Base-by-base conservation (phyloP, 2,797 vertebrate species). In the Miichthys miiuy region DNA sequence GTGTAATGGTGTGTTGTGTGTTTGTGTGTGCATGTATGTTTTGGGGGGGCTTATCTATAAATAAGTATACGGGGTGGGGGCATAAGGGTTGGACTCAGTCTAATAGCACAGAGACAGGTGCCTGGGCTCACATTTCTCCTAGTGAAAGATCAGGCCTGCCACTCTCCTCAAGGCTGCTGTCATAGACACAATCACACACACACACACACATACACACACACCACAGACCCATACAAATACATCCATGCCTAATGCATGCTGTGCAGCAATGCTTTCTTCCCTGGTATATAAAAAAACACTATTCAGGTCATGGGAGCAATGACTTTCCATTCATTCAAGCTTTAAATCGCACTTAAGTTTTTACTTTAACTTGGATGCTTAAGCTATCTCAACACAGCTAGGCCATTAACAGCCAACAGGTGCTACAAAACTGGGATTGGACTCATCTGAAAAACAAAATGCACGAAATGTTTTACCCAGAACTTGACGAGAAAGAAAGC, bases 401-500 rank as follows among this genome's bases (percentile, higher is more conserved):
- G 89, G 79, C 87, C 91, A 86, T 90, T 91, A 91, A 86, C 89
- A 74, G 82, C 77, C 71, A 63, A 88, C 93, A 94, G 91, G 87
- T 93, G 88, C 66, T 51, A 70, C 77, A 86, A 89, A 91, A 90
- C 85, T n/a, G 3, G 27, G 9, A 38, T 3, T 20, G 23, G 42
- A 14, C 4, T n/a, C 6, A 41, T 38, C 12, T 51, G 57, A 52
- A 65, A 30, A 52, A 7, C 16, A 42, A 18, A n/a, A 13, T 5
- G 16, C 9, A 23, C 8, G 10, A 61, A 58, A 17, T 47, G 14
- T 25, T 96, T 97, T 94, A 99, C 98, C 98, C 97, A 99, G 94
- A 99, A 99, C 91, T 99, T 99, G 86, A 99, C 97, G 1, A 99
- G 96, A 90, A 98, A 99, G 93, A 99, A 99, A 51, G 97, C 96